Evolutionary conservation across 2,113 vertebrate genomes (phyloP), one percentile per base, ranked within the genome.

Genomic region (Ursus arctos): DNA sequence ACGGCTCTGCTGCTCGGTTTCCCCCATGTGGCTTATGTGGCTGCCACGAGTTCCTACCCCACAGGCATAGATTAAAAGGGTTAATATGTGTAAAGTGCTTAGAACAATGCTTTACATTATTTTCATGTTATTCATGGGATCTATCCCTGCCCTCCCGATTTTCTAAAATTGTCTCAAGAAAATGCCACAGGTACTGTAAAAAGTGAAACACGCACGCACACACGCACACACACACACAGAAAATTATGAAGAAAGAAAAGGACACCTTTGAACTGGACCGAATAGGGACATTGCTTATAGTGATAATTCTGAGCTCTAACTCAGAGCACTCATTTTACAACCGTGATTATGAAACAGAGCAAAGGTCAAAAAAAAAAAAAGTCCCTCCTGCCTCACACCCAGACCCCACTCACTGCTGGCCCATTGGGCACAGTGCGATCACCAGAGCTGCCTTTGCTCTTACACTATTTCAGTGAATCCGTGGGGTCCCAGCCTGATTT

Each of bases 381-480:
- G 40, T 77, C 49, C 4, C 0, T 43, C 63, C 79, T 71, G 89
- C 82, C 72, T 95, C 88, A 82, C 53, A 77, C 72, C 61, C 82
- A 85, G 53, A 63, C 33, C 33, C 65, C 11, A 7, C 24, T 6
- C 71, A 43, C 65, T 65, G 92, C 81, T n/a, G 51, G 40, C 49
- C 67, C 67, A 19, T 36, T 16, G 36, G 57, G 14, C 28, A 40
- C 74, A 11, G 8, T 18, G 43, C 53, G 2, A 53, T 90, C 33
- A 9, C 49, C 18, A 13, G 47, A 51, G 57, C 67, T 86, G 28
- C 71, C 79, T 96, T 63, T 87, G 79, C 69, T 81, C 84, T 67
- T 69, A 12, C 14, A 91, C 87, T 63, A 84, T 97, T 98, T 97
- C 92, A 86, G 95, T 67, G 82, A 97, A 97, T 76, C 55, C 57